Percentiles rank a stretch among this genome's conserved stretches.
Conservation (phyloP, 2,888 invertebrate species). For the Allygus modestus region DNA sequence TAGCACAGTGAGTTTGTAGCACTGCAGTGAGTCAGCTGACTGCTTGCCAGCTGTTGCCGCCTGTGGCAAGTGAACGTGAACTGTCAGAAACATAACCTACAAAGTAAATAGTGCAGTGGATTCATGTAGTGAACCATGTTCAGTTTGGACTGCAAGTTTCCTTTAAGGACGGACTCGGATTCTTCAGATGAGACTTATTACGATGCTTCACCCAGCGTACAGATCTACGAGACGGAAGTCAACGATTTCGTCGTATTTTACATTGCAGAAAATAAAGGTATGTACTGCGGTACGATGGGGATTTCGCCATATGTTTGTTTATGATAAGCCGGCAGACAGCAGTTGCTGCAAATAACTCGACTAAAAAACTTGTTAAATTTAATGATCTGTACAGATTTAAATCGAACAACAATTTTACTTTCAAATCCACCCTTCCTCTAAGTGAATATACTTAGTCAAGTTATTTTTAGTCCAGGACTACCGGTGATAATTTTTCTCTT, state of each 20-base stretch:
- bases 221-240: constrained; percentile 73
- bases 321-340: not conserved
- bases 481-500: too few species aligned
- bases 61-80: constrained; percentile 17
- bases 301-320: constrained; percentile 61
- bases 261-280: constrained; percentile 71
- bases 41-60: not conserved
- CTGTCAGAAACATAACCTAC: constrained; percentile 24
- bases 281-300: not conserved
- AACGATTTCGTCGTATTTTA: constrained; percentile 74
- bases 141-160: constrained; percentile 68
- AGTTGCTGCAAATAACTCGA: too few species aligned
- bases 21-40: constrained; percentile 7
- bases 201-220: constrained; percentile 72
- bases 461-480: too few species aligned
- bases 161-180: constrained; percentile 61
- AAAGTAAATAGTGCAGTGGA: constrained; percentile 7
- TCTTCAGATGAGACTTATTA: constrained; percentile 72
- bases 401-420: too few species aligned
- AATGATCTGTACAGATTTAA: too few species aligned
- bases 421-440: too few species aligned
- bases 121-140: constrained; percentile 35
- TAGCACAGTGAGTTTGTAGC: constrained; percentile 25
- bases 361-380: too few species aligned
- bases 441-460: too few species aligned